Percentiles rank a stretch among this genome's conserved stretches.
phyloP scores from a whole-genome alignment of 2,888 invertebrate genomes.

The Euclidia mi region DNA sequence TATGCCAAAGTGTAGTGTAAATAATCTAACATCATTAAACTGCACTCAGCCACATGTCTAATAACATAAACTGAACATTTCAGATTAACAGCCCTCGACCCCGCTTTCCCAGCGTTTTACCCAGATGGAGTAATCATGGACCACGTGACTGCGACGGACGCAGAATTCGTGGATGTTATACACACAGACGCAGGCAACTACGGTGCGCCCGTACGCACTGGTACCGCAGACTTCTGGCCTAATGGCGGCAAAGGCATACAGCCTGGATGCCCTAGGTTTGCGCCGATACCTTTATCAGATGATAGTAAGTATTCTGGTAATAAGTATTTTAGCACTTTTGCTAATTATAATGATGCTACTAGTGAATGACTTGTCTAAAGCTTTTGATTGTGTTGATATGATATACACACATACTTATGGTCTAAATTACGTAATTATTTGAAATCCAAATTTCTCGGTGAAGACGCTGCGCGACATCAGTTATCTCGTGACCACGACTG shows the following conservation, averaged over 20 bases:
- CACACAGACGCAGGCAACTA: conserved; percentile 92
- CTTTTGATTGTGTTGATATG: no score
- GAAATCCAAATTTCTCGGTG: no score
- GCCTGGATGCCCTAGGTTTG: conserved; percentile 90
- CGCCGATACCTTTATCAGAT: conserved; percentile 86
- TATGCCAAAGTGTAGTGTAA: no score
- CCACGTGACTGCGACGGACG: conserved; percentile 87
- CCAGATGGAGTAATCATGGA: conserved; percentile 84
- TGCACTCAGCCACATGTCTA: background rate
- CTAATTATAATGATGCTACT: no score
- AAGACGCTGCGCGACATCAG: no score
- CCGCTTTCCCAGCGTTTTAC: conserved; percentile 91
- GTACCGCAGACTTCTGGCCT: conserved; percentile 91
- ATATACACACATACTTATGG: no score
- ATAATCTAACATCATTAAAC: no score
- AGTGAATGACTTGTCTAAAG: no score
- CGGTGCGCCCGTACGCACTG: conserved; percentile 90
- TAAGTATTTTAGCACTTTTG: no score
- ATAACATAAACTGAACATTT: conserved; percentile 42
- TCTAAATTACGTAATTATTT: no score
- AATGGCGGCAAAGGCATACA: conserved; percentile 90
- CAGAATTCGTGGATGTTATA: conserved; percentile 91
- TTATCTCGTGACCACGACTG: no score
- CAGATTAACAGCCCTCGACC: conserved; percentile 90
- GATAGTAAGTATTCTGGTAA: conserved; percentile 83